A percentile compares a stretch with the other conserved stretches of the same genome.
phyloP scores from a whole-genome alignment of 2,797 vertebrate genomes.

The Discoglossus pictus region DNA sequence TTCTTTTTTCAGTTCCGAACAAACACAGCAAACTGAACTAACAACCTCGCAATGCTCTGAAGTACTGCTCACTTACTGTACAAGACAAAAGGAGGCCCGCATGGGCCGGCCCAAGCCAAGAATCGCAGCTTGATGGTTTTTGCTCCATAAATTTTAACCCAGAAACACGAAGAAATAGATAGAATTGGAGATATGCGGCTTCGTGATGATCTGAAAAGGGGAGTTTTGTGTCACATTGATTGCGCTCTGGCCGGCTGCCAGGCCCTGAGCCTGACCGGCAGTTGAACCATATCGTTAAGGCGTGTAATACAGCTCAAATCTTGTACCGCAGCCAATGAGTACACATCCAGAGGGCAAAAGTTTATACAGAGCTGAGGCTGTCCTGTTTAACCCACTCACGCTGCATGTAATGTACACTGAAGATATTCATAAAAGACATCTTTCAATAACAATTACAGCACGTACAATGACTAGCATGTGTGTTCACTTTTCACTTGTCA shows the following conservation, averaged over 20 bases:
- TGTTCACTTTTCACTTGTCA: constrained; percentile 21
- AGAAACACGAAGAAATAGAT: constrained; percentile 74
- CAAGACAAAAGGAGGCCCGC: constrained; percentile 80
- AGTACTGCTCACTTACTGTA: constrained; percentile 77
- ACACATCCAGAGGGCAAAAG: constrained; percentile 83
- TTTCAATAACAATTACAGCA: constrained; percentile 23
- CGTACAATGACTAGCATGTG: constrained; percentile 21
- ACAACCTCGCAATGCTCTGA: constrained; percentile 69
- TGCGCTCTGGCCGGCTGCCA: constrained; percentile 93
- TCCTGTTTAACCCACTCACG: constrained; percentile 81
- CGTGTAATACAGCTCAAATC: constrained; percentile 79
- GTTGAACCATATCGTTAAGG: constrained; percentile 99
- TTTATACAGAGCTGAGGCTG: constrained; percentile 77
- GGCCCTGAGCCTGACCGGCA: constrained; percentile 94
- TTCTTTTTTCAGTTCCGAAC: constrained; percentile 74
- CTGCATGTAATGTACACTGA: constrained; percentile 71
- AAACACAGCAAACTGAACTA: constrained; percentile 76
- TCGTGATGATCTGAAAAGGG: constrained; percentile 75
- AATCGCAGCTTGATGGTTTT: constrained; percentile 73
- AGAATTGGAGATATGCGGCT: constrained; percentile 66
- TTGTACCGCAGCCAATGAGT: constrained; percentile 81
- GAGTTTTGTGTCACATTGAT: constrained; percentile 88
- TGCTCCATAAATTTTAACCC: constrained; percentile 77
- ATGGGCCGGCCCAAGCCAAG: constrained; percentile 73
- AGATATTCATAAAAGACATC: constrained; percentile 65